Evolutionary conservation across 2,888 invertebrate genomes (phyloP).

Genomic region (Aproaerema taeniolella): DNA sequence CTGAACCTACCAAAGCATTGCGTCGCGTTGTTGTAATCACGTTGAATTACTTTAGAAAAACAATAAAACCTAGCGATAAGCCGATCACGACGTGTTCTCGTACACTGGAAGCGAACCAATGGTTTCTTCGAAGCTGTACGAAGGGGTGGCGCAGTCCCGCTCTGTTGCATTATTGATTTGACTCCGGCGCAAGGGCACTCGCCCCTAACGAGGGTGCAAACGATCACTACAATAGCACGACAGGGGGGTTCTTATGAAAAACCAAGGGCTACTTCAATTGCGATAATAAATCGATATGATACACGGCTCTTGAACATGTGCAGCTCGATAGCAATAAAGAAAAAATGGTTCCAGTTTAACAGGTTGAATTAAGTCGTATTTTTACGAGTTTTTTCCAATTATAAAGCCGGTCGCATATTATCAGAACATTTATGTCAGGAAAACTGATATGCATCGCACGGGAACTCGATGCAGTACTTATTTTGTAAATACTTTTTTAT

Average conservation of each 20-base stretch:
- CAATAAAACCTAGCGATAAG: slow-evolving; percentile 68
- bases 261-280: slow-evolving; percentile 32
- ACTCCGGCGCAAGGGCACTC: slow-evolving; percentile 62
- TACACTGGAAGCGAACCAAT: slow-evolving; percentile 11
- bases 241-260: slow-evolving; percentile 21
- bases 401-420: no score
- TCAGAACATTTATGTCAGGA: no score
- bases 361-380: no score
- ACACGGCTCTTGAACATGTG: slow-evolving; percentile 29
- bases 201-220: slow-evolving; percentile 43
- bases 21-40: slow-evolving; percentile 47
- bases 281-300: slow-evolving; percentile 38
- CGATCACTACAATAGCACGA: slow-evolving; percentile 28
- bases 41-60: slow-evolving; percentile 64
- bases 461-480: no score
- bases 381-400: no score
- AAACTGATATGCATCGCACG: no score
- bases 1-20: slow-evolving; percentile 70
- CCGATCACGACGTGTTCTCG: slow-evolving; percentile 20
- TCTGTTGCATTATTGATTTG: slow-evolving; percentile 54
- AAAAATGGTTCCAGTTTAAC: no score
- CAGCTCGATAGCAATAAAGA: slow-evolving; percentile 14
- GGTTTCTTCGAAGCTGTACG: slow-evolving; percentile 23
- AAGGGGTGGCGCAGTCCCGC: slow-evolving; percentile 31
- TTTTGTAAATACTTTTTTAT: no score